phyloP scores from a whole-genome alignment of 2,888 invertebrate genomes.

The Timema podura region DNA sequence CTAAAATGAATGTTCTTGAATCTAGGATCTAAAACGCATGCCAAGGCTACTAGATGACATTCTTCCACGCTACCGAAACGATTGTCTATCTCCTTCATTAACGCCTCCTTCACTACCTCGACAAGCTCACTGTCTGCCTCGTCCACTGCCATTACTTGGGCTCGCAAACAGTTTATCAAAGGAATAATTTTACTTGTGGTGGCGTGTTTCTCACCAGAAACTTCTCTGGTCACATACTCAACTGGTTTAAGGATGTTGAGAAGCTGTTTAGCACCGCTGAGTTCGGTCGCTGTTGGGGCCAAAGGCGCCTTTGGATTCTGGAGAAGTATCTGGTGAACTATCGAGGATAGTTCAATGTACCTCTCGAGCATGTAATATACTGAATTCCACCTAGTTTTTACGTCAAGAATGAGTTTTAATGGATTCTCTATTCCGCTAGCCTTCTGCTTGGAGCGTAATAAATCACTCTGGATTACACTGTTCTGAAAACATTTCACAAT shows the following conservation, averaged over 20 bases:
- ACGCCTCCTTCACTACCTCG: neutral
- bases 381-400: slow-evolving; percentile 2
- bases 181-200: neutral
- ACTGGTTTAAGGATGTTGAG: slow-evolving; percentile 1
- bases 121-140: neutral
- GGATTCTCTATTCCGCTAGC: neutral
- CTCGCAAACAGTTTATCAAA: neutral
- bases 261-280: neutral
- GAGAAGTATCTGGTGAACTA: neutral
- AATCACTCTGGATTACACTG: neutral
- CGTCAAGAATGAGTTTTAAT: slow-evolving; percentile 7
- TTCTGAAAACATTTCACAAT: neutral
- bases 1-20: neutral
- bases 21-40: neutral
- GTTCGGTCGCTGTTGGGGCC: neutral
- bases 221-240: neutral
- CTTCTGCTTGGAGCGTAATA: neutral
- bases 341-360: neutral
- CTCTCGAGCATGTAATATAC: neutral
- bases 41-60: neutral
- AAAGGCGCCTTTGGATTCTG: neutral
- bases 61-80: neutral
- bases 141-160: neutral
- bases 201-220: neutral
- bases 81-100: neutral